phyloP scores from a whole-genome alignment of 2,797 vertebrate genomes.

The Cheirogaleus major region DNA sequence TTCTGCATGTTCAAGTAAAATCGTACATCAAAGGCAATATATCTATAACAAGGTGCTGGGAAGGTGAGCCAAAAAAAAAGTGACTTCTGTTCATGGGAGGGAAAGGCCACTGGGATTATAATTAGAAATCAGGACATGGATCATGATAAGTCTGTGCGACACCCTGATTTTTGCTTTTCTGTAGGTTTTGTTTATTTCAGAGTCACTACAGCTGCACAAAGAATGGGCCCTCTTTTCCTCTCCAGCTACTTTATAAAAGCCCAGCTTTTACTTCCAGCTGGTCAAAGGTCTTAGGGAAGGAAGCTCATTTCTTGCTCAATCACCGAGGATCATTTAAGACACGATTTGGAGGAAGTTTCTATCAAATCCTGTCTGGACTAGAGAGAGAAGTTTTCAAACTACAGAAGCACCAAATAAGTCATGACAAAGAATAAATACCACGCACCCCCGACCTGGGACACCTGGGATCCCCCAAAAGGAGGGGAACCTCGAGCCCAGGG shows the following conservation, averaged over 20 bases:
- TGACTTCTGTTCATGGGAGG: background rate
- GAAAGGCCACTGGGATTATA: background rate
- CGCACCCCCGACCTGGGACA: background rate
- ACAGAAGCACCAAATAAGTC: background rate
- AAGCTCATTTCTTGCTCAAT: conserved; percentile 39
- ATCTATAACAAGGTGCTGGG: background rate
- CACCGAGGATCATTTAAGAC: background rate
- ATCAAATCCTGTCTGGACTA: conserved; percentile 47
- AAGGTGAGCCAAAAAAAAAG: background rate
- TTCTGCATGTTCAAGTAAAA: background rate
- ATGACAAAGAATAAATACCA: background rate
- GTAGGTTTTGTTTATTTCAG: background rate
- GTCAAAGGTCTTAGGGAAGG: conserved; percentile 8
- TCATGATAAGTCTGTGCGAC: background rate
- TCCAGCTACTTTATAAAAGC: background rate
- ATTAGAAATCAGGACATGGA: background rate
- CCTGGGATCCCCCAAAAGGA: background rate
- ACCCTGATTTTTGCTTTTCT: background rate
- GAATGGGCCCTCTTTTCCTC: background rate
- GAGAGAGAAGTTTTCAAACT: conserved; percentile 12
- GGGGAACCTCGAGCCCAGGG: background rate
- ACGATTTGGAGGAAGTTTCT: background rate
- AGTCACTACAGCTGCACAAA: background rate
- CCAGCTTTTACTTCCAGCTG: background rate
- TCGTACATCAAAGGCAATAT: fast-evolving